Base-by-base conservation (phyloP, 2,888 invertebrate genomes). In the Muschampia plurimacula region DNA sequence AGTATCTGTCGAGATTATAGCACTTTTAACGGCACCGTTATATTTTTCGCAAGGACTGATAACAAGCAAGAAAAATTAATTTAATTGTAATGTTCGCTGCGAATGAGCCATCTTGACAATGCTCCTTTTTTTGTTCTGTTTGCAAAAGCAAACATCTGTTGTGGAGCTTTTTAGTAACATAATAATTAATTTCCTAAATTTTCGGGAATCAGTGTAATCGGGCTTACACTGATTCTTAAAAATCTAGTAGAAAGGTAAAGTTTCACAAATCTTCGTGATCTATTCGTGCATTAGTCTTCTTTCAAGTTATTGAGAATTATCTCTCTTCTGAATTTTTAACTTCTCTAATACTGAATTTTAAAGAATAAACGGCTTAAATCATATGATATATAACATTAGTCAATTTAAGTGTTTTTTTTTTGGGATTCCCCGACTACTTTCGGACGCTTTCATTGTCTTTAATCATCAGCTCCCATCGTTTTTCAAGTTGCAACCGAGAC, bases 1-100 rank as follows among this genome's bases (percentile, higher is more conserved):
- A 60, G 22, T 57, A 28, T 69, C 44, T 32, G 32, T 7, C 2
- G 15, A 64, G 57, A 64, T 70, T 32, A 69, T 64, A 64, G 57
- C 64, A 59, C 44, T 59, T 70, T 57, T 41, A 65, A 70, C 59
- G 57, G 28, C 44, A 57, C 59, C 36, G 4, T 70, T 65, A 57
- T 64, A 65, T 49, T 57, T 32, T 70, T 64, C 65, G 59, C 52
- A 46, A 46, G 57, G 59, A 70, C 57, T 36, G 65, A 70, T 70
- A 70, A 70, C 41, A 65, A 70, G 44, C 44, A 65, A 59, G 36
- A 65, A 46, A 64, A 59, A 57, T 36, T 32, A 13, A 46, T 46
- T 69, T 39, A 36, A 69, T 69, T 69, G 60, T 69, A 32, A 65
- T 70, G 59, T n/a, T 59, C 55, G 59, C 22, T 22, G 68, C 28